phyloP scores from a whole-genome alignment of 2,797 vertebrate genomes.

The Antrozous pallidus region DNA sequence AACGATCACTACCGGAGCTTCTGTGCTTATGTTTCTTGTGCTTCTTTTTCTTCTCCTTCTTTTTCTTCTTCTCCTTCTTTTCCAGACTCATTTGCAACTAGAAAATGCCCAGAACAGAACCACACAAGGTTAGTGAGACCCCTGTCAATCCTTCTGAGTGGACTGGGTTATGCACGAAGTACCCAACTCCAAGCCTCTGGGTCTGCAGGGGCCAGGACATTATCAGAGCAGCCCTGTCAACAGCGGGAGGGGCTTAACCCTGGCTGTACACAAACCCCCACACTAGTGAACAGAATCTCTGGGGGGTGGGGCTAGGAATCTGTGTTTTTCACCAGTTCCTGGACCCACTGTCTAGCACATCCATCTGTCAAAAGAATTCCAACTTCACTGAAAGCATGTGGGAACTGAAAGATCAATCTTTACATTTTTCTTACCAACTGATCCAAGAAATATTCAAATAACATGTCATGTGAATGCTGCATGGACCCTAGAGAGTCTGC shows the following conservation, averaged over 20 bases:
- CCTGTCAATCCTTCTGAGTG: not conserved
- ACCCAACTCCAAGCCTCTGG: not conserved
- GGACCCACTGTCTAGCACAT: not conserved
- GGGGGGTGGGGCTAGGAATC: not conserved
- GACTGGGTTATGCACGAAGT: not conserved
- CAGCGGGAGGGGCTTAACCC: not conserved
- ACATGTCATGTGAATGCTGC: not conserved
- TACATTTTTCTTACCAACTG: not conserved
- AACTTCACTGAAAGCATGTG: not conserved
- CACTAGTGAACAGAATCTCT: not conserved
- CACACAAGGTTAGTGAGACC: not conserved
- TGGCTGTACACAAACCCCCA: not conserved
- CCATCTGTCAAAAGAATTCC: not conserved
- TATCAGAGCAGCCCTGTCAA: not conserved
- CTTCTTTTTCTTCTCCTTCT: conserved; percentile 86
- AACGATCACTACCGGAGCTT: conserved; percentile 83
- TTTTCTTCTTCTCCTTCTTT: conserved; percentile 91
- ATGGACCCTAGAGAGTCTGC: not conserved
- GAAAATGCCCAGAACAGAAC: conserved; percentile 48
- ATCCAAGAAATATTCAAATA: not conserved
- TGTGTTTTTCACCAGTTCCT: not conserved
- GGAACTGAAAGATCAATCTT: not conserved
- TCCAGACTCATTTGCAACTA: conserved; percentile 94
- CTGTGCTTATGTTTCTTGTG: conserved; percentile 88
- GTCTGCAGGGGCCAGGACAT: not conserved